phyloP scores from a whole-genome alignment of 23 tunicate genomes.

The Styela clava region DNA sequence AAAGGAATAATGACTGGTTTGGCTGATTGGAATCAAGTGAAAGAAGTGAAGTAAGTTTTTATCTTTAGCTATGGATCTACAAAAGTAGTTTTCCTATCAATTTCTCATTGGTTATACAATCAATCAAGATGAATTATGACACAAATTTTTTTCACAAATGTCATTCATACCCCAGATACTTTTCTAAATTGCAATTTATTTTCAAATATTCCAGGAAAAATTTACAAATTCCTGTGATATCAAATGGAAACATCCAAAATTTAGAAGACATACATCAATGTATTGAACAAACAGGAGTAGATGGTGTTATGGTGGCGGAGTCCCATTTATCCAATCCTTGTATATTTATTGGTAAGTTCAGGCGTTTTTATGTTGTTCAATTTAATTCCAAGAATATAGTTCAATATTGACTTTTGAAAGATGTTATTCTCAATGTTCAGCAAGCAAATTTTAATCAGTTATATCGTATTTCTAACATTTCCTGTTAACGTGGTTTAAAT shows the following conservation, averaged over 20 bases:
- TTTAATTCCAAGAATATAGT: neutral
- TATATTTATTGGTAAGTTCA: conserved; percentile 37
- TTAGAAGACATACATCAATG: conserved; percentile 56
- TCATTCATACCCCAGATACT: too few species aligned
- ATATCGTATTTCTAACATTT: too few species aligned
- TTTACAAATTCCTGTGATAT: conserved; percentile 72
- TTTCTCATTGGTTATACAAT: too few species aligned
- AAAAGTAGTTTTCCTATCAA: neutral
- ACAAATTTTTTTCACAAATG: too few species aligned
- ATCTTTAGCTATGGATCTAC: neutral
- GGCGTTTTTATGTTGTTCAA: too few species aligned
- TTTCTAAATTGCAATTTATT: neutral
- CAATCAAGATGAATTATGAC: too few species aligned
- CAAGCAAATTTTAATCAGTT: too few species aligned
- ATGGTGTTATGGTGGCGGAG: conserved; percentile 97
- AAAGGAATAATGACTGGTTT: conserved; percentile 61
- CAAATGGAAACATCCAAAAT: conserved; percentile 88
- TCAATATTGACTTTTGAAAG: neutral
- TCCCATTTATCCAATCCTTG: conserved; percentile 87
- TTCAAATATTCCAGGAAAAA: conserved; percentile 26
- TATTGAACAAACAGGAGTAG: conserved; percentile 74
- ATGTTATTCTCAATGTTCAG: too few species aligned
- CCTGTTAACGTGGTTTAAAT: too few species aligned
- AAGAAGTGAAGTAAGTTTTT: conserved; percentile 66
- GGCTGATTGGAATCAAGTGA: conserved; percentile 85